Conservation (phyloP, 1,140 invertebrate species). For the Drosophila tropicalis region DNA sequence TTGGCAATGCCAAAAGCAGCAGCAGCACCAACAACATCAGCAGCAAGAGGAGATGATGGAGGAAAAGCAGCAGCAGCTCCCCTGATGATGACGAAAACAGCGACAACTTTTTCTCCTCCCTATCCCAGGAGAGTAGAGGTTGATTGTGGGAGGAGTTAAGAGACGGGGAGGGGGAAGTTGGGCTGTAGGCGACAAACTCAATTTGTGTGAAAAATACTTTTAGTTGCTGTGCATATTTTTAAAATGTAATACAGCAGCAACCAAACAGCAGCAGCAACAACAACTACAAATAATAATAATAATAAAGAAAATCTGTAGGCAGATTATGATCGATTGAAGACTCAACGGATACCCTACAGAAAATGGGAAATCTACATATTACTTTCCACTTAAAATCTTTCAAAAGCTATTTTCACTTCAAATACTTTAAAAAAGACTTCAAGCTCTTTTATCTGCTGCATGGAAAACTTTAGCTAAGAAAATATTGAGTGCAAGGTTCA, state of each 20-base stretch:
- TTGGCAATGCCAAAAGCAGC: constrained; percentile 73
- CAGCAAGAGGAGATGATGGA: constrained; percentile 1
- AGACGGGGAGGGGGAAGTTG: background rate
- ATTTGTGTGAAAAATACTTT: constrained; percentile 78
- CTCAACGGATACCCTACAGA: background rate
- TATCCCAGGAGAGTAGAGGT: background rate
- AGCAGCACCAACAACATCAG: constrained; percentile 24
- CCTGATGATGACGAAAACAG: constrained; percentile 7
- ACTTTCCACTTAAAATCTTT: no score
- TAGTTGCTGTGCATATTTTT: constrained; percentile 76
- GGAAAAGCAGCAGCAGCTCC: background rate
- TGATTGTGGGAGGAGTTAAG: no score
- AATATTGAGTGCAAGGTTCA: no score
- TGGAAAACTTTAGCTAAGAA: no score
- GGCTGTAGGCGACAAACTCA: constrained; percentile 56
- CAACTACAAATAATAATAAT: constrained; percentile 33
- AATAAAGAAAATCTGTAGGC: constrained; percentile 36
- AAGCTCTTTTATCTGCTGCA: no score
- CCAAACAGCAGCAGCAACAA: background rate
- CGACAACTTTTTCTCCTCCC: constrained; percentile 42
- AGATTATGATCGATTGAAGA: background rate
- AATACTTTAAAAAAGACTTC: no score
- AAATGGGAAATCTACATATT: no score
- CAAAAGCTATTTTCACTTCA: no score
- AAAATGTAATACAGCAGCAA: constrained; percentile 63